phyloP scores from a whole-genome alignment of 2,113 vertebrate species.

The Rallus limicola region DNA sequence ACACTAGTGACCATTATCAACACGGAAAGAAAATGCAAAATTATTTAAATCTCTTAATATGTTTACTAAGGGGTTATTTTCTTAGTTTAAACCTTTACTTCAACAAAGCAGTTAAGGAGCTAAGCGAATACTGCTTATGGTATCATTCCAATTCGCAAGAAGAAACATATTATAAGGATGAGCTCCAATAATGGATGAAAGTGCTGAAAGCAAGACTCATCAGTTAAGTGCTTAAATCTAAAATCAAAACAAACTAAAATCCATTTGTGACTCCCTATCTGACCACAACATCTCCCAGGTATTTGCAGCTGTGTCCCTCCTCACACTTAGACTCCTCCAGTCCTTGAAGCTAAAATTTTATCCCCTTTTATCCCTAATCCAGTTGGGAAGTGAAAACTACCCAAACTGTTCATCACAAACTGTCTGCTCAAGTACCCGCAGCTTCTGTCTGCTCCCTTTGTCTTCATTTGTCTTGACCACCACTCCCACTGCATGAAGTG shows the following conservation, averaged over 20 bases:
- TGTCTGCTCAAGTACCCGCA: neutral
- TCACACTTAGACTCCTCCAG: neutral
- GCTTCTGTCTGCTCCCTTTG: neutral
- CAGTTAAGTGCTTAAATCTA: neutral
- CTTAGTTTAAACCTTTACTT: neutral
- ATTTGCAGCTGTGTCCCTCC: neutral
- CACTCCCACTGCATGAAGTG: neutral
- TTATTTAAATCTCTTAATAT: neutral
- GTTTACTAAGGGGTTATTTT: neutral
- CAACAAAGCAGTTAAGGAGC: neutral
- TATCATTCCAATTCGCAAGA: neutral
- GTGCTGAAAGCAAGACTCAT: neutral
- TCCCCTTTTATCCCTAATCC: neutral
- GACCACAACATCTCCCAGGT: neutral
- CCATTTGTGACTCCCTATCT: neutral
- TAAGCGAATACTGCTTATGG: neutral
- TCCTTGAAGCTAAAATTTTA: neutral
- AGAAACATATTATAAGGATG: neutral
- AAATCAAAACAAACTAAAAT: neutral
- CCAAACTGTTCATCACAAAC: neutral
- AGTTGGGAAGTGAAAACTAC: neutral
- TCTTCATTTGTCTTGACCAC: neutral
- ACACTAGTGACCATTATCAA: neutral
- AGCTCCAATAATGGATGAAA: neutral
- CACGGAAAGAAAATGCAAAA: neutral